These are phyloP conservation scores for Opisthograptis luteolata DNA, from an alignment of 2,888 invertebrate species.

Conservation along the genomic window DNA sequence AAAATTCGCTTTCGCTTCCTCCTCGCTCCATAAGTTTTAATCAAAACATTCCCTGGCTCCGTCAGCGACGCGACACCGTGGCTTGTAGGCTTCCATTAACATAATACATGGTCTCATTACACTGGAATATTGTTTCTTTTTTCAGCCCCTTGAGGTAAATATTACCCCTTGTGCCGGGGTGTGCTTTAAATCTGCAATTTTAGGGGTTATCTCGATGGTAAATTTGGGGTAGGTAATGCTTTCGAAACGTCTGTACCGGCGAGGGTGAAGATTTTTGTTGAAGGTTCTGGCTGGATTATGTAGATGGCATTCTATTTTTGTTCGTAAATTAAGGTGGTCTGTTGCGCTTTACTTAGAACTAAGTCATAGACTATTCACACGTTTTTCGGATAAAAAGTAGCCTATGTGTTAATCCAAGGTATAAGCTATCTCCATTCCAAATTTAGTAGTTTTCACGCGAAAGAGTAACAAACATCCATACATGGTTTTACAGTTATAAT, in stretches of 20 bases:
- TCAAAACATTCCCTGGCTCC: constrained; percentile 58
- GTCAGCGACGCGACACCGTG: constrained; percentile 46
- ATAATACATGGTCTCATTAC: constrained; percentile 55
- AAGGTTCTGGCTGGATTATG: neutral
- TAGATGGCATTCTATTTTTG: neutral
- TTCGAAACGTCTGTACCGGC: constrained; percentile 3
- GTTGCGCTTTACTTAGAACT: too few species aligned
- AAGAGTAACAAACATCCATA: too few species aligned
- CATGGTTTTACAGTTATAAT: too few species aligned
- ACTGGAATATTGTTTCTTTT: constrained; percentile 46
- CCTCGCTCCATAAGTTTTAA: constrained; percentile 56
- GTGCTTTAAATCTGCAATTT: constrained; percentile 31
- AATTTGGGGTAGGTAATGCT: neutral
- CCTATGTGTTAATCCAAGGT: too few species aligned
- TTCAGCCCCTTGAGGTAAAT: constrained; percentile 38
- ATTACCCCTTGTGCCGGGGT: constrained; percentile 23
- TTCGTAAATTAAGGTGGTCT: too few species aligned
- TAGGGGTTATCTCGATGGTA: constrained; percentile 14
- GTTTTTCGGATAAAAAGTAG: too few species aligned
- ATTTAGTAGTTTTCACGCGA: too few species aligned
- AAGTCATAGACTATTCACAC: too few species aligned
- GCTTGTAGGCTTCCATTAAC: constrained; percentile 56
- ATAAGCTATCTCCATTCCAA: too few species aligned
- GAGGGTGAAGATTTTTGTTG: neutral
- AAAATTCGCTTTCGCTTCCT: constrained; percentile 2